Evolutionary conservation across 2,797 vertebrate species (phyloP), one percentile per base, ranked within the genome.

Genomic region (Catharus ustulatus): DNA sequence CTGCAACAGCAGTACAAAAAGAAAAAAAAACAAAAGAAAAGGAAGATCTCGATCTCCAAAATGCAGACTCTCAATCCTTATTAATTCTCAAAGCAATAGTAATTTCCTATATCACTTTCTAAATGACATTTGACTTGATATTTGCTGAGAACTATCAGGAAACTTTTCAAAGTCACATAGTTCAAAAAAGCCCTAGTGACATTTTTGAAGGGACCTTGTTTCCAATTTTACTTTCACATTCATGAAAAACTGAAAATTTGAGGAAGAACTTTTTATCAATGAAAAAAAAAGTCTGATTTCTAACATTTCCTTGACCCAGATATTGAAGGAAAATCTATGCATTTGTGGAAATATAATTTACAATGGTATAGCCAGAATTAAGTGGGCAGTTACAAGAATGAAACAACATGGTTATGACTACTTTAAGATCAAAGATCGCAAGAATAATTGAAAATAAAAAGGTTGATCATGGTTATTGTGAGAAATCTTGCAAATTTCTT

Each of bases 1-100:
- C 95, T 96, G 78, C 93, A 85, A 89, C 36, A 91, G 84, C 94
- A 95, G 81, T 87, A 89, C 87, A 79, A 93, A 96, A 96, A 92
- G 38, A 4, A 81, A 82, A 71, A 96, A 13, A 40, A 34, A 34
- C 49, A 89, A 93, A 84, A 72, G 72, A 45, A 68, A 77, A 92
- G 54, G 76, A 94, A 76, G 87, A 91, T 90, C 67, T 85, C 5
- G 9, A 92, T 72, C 64, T 89, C 86, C 72, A 94, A 93, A 95
- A 91, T 4, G 6, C 59, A 91, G 66, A n/a, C 51, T 82, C 77
- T 79, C 76, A 43, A 84, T 84, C 87, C 58, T 78, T 79, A 52
- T 23, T 93, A 92, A 94, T 72, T 96, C 94, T 93, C 93, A 95
- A 90, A 95, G 74, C 89, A 91, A 88, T 4, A 90, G 34, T 82